A percentile compares a stretch with the other conserved stretches of the same genome.
Conservation (phyloP, 2,113 vertebrate genomes). For the Malurus elegans region DNA sequence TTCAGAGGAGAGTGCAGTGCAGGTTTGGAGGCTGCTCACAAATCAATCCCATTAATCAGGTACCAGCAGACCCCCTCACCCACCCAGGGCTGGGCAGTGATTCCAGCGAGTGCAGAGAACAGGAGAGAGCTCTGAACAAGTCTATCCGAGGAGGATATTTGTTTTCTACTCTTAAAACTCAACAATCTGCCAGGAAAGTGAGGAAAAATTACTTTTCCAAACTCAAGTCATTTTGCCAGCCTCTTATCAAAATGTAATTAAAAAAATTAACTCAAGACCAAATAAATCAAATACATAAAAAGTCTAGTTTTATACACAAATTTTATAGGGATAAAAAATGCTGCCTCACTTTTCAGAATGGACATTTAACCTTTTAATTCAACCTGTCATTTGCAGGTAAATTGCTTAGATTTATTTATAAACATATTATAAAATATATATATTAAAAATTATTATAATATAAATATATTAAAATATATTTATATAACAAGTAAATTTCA, state of each 20-base stretch:
- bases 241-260: background rate
- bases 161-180: background rate
- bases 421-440: background rate
- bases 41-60: background rate
- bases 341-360: background rate
- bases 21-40: background rate
- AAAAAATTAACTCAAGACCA: background rate
- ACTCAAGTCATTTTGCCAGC: background rate
- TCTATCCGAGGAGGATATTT: background rate
- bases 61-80: background rate
- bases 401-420: background rate
- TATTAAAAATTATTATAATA: no score
- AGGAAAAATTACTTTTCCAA: background rate
- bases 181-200: background rate
- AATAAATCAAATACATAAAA: background rate
- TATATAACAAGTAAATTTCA: background rate
- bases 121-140: fast-evolving
- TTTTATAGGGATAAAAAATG: background rate
- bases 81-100: fast-evolving
- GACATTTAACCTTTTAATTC: background rate
- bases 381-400: background rate
- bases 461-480: background rate
- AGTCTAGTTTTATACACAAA: background rate
- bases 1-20: background rate
- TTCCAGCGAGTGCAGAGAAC: background rate